Evolutionary conservation across 53 echinoderm and acorn worm species (phyloP), one percentile per base, ranked within the genome.

Genomic region (Pentamera pediparva): DNA sequence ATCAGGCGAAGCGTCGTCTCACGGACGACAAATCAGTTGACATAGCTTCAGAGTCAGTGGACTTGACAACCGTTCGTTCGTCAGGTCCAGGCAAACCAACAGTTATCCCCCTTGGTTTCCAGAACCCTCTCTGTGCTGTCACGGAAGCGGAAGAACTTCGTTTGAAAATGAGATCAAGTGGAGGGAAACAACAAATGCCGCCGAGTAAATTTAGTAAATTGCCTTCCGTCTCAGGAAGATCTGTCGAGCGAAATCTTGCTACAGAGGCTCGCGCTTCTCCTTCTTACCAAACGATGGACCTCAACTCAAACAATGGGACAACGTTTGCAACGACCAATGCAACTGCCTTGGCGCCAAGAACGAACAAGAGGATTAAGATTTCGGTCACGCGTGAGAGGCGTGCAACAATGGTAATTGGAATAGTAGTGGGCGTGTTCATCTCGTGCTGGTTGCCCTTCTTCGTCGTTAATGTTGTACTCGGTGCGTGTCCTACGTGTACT

Each of bases 361-460:
- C 11, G 17, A 67, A 27, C 20, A 67, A 67, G 27, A 67, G 17
- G 45, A 67, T 67, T 21, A 67, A 67, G 27, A 89, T 89, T 58
- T 89, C 89, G 24, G 84, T 85, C 37, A 85, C 89, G 26, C 62
- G 85, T 15, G 89, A 89, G 58, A 78, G 85, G 18, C 86, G 86
- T 41, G 89, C 89, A 37, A 81, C 89, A 27, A 70, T 74, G 15
- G 84, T 85, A 30, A 75, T 89, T 12, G 65, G 82, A 31, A 89
- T 89, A 10, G 89, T 89, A 1, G 84, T 89, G 12, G 78, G 82
- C 7, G 75, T 82, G 50, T 89, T 89, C 75, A 85, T 89, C 7
- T 76, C 73, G 37, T 89, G 85, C 37, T 89, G 89, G 89, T 58
- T 89, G 32, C 89, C 89, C 6, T 89, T 89, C 75, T 89, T 89